Percentiles rank a stretch among this genome's conserved stretches.
Conservation (phyloP, 2,888 invertebrate species). For the Caenorhabditis sp. region DNA sequence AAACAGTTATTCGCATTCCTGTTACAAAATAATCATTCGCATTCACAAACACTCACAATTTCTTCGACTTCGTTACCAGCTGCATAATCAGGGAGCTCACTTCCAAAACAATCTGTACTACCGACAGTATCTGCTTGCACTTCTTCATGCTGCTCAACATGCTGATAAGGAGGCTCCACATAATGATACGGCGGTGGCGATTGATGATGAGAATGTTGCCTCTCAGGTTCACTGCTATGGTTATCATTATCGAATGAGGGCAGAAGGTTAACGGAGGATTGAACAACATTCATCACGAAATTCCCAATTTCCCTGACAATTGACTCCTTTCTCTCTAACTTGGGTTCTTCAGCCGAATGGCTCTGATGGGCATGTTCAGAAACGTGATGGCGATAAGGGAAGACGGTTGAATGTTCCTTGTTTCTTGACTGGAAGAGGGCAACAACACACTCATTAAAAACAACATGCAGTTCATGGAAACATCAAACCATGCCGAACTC, state of each 20-base stretch:
- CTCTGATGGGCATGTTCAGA: slow-evolving; percentile 17
- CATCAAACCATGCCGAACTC: not conserved
- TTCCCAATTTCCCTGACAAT: slow-evolving; percentile 37
- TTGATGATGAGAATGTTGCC: slow-evolving; percentile 8
- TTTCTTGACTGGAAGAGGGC: slow-evolving; percentile 33
- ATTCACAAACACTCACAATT: slow-evolving; percentile 36
- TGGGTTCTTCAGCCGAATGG: slow-evolving; percentile 30
- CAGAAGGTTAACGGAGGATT: slow-evolving; percentile 30
- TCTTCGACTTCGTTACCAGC: slow-evolving; percentile 43
- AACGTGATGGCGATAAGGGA: slow-evolving; percentile 36
- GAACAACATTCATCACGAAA: slow-evolving; percentile 50
- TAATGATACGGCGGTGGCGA: not conserved
- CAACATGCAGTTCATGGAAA: slow-evolving; percentile 27
- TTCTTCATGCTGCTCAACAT: slow-evolving; percentile 6
- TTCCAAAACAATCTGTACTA: slow-evolving; percentile 46
- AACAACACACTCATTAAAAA: slow-evolving; percentile 16
- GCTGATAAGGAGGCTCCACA: slow-evolving; percentile 6
- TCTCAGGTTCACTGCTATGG: slow-evolving; percentile 2
- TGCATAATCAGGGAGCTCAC: slow-evolving; percentile 21
- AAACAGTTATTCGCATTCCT: slow-evolving; percentile 17
- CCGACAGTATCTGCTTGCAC: slow-evolving; percentile 38
- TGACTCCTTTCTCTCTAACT: slow-evolving; percentile 24
- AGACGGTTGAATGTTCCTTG: slow-evolving; percentile 27
- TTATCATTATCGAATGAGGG: slow-evolving; percentile 27
- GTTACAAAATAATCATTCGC: not conserved